A percentile compares a stretch with the other conserved stretches of the same genome.
phyloP scores from a whole-genome alignment of 2,113 vertebrate genomes.

The Heloderma charlesbogerti region DNA sequence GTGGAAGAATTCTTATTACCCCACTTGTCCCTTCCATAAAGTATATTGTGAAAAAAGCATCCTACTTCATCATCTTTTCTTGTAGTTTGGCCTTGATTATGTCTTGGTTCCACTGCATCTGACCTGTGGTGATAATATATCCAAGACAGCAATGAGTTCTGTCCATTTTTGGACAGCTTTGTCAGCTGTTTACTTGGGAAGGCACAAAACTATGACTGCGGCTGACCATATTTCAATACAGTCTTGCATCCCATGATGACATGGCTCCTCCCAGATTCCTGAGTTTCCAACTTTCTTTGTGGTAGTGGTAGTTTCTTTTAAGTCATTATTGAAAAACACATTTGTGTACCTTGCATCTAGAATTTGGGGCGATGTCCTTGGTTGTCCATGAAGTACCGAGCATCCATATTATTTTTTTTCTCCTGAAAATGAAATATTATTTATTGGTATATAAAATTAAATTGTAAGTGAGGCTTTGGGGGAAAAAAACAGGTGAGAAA shows the following conservation, averaged over 20 bases:
- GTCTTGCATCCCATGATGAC: neutral
- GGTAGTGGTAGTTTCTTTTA: neutral
- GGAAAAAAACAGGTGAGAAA: conserved; percentile 12
- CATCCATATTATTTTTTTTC: neutral
- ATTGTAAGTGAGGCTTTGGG: conserved; percentile 11
- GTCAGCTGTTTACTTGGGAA: neutral
- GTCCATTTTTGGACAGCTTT: neutral
- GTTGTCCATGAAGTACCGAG: neutral
- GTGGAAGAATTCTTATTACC: neutral
- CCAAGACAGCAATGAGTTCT: conserved; percentile 34
- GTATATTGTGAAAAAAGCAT: neutral
- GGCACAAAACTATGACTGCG: neutral
- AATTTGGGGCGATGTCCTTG: neutral
- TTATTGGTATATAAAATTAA: neutral
- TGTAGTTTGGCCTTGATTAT: conserved; percentile 77
- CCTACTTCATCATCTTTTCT: neutral
- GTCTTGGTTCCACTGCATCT: conserved; percentile 83
- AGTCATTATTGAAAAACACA: neutral
- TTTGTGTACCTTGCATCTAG: neutral
- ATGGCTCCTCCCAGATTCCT: neutral
- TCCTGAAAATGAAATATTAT: neutral
- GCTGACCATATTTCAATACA: neutral
- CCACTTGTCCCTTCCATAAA: neutral
- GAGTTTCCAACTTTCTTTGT: neutral
- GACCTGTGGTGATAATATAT: conserved; percentile 74